Evolutionary conservation across 2,797 vertebrate genomes (phyloP), one percentile per base, ranked within the genome.

Genomic region (Muraenolepis orangiensis): DNA sequence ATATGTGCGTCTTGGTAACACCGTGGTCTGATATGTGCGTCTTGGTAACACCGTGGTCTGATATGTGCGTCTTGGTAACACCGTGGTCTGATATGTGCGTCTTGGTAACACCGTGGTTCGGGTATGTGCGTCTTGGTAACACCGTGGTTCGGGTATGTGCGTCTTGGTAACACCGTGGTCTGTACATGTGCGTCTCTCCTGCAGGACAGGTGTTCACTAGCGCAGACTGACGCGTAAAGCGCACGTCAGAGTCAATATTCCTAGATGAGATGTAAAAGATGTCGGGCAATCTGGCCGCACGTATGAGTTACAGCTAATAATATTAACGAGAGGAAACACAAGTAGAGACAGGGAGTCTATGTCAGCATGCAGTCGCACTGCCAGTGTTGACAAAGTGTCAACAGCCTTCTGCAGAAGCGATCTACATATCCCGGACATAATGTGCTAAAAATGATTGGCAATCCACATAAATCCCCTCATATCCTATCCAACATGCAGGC

Each of bases 311-410:
- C 13, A 51, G n/a, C 73, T 80, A 73, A 77, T 74, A 76, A 75
- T 77, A 70, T 80, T 80, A 11, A 72, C 71, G 10, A 73, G 74
- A 75, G 74, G 74, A 78, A 80, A 87, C 78, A 66, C 74, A 79
- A 67, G 61, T 34, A 72, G 70, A n/a, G 23, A 28, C 57, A n/a
- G n/a, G 16, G 78, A 64, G 57, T 81, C 11, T 13, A 70, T 66
- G 84, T 71, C 73, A 72, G 81, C 76, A 69, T n/a, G 73, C 69
- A 14, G 72, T 26, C 72, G 71, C 74, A 80, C 83, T 79, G 79
- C 76, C 85, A 85, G 83, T 80, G 82, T 81, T 10, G 26, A 85
- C 76, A 76, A 81, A 81, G 79, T 83, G 81, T 74, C 77, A 87
- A 81, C 81, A 85, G 72, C 74, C 81, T 57, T 76, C 14, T 26